phyloP scores from a whole-genome alignment of 1,140 invertebrate species.

The Artemia franciscana region DNA sequence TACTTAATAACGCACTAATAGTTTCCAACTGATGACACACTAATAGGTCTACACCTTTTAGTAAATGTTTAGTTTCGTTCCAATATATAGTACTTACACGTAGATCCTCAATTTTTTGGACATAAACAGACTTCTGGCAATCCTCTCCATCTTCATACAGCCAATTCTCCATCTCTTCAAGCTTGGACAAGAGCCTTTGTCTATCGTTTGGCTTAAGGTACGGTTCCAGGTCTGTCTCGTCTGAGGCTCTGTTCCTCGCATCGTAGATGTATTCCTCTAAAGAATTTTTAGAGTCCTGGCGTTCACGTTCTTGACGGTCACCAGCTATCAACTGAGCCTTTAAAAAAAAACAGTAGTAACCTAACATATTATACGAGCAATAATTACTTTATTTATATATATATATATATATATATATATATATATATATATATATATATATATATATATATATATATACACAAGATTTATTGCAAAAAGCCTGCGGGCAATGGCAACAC shows the following conservation, averaged over 20 bases:
- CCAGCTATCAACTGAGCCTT: conserved; percentile 61
- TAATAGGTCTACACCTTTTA: too few relatives aligned
- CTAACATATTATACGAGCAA: too few relatives aligned
- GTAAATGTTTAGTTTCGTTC: too few relatives aligned
- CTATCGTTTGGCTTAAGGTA: conserved; percentile 42
- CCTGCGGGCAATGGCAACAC: too few relatives aligned
- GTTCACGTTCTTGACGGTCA: conserved; percentile 78
- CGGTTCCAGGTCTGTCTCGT: conserved; percentile 44
- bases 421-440: too few relatives aligned
- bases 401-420: too few relatives aligned
- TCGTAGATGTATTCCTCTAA: conserved; percentile 99
- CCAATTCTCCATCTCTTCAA: conserved; percentile 83
- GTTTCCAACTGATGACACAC: too few relatives aligned
- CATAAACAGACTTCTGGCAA: conserved; percentile 57
- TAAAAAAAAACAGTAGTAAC: conserved; percentile 15
- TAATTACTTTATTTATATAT: too few relatives aligned
- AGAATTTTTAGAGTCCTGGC: conserved; percentile 80
- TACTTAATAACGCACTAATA: too few relatives aligned
- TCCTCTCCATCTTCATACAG: conserved; percentile 85
- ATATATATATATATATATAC: too few relatives aligned
- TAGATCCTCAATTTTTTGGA: conserved; percentile 34
- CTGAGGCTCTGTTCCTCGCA: conserved; percentile 52
- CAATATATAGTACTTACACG: conserved; percentile 32
- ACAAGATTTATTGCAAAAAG: too few relatives aligned
- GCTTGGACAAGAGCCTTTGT: conserved; percentile 33